Base-by-base conservation (phyloP, 2,888 invertebrate genomes). In the Liposcelis brunnea region DNA sequence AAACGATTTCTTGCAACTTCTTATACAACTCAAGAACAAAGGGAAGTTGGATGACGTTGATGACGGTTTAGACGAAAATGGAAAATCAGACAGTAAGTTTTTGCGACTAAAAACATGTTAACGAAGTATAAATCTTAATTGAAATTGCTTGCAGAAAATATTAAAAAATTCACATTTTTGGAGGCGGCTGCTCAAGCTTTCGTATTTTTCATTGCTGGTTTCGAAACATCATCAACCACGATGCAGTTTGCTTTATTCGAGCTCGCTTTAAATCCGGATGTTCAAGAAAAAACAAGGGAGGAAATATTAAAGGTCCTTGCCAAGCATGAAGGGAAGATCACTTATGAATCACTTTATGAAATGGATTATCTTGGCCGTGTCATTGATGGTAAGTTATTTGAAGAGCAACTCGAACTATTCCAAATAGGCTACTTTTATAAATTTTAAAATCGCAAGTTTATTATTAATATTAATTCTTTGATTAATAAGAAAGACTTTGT, bases 1-100 rank as follows among this genome's bases (percentile, higher is more conserved):
- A 38, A 67, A 69, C 49, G 73, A 73, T 54, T 71, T 71, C 53
- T 55, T 73, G 48, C 69, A 72, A 54, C 61, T 70, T 2, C 58
- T 73, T 6, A 70, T 72, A 34, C 16, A 40, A 19, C 12, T 40
- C 7, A 40, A 40, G 11, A 40, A 40, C 19, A 40, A 6, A 6
- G 40, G 40, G 19, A 14, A 19, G 11, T 6, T 40, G 12, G 19
- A 40, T 19, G 19, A 19, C 12, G 19, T 40, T 6, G 40, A 40
- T 40, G 65, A 70, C 36, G 54, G 26, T 8, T 6, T 26, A n/a
- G n/a, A n/a, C 71, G 49, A 68, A 64, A 52, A 64, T 67, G n/a
- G 42, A 44, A 44, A 40, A 40, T 18, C 43, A 31, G 31, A 32
- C 34, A 21, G 16, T 34, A 8, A n/a, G 11, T 18, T 42, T 26